These are phyloP conservation scores for Eristalis tenax DNA, from an alignment of 2,888 invertebrate species.

Conservation along the genomic window DNA sequence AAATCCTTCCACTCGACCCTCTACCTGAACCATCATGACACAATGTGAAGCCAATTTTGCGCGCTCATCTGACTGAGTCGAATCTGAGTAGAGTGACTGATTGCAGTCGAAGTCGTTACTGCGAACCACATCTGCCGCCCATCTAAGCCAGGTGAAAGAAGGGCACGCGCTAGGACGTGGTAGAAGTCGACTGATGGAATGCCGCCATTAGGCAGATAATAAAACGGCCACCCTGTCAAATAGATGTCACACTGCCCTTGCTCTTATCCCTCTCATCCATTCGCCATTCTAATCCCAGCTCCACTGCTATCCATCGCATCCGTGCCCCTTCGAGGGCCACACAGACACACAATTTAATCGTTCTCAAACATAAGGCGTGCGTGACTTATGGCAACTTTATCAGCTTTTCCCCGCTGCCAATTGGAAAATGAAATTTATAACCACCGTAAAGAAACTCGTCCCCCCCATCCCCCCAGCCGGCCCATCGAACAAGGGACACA, in stretches of 20 bases:
- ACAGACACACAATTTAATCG: background rate
- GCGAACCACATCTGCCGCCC: too few species aligned
- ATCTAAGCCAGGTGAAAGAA: too few species aligned
- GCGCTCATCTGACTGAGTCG: too few species aligned
- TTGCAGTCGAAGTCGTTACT: too few species aligned
- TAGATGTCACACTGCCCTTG: background rate
- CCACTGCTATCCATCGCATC: background rate
- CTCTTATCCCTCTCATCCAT: background rate
- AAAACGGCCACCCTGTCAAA: background rate
- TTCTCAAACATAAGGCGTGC: background rate
- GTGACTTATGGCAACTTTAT: background rate
- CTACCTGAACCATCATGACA: too few species aligned
- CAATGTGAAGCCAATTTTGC: background rate
- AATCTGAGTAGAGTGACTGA: too few species aligned
- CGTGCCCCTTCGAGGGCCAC: background rate
- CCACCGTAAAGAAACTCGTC: background rate
- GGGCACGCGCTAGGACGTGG: too few species aligned
- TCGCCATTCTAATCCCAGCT: too few species aligned
- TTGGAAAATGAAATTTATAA: background rate
- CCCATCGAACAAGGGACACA: background rate
- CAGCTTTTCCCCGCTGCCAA: background rate
- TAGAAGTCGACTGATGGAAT: too few species aligned
- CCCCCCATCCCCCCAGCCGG: background rate
- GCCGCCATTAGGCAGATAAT: background rate
- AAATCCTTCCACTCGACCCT: too few species aligned